These are phyloP conservation scores for Oryzias sinensis DNA, from an alignment of 2,797 vertebrate genomes.

Conservation along the genomic window DNA sequence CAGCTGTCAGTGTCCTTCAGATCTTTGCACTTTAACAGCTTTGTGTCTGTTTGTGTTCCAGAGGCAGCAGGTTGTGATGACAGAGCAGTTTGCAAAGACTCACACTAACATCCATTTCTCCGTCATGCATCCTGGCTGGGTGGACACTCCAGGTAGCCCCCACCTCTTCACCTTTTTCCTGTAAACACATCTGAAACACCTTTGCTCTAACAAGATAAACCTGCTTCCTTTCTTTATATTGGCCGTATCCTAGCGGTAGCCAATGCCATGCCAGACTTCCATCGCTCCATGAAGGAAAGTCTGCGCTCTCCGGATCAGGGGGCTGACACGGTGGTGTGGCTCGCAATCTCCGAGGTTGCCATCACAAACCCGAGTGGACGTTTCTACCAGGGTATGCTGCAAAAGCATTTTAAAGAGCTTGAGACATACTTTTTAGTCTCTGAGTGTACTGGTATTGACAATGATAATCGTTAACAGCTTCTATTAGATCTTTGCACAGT, in stretches of 20 bases:
- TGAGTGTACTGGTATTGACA: too few relatives aligned
- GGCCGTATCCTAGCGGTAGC: constrained; percentile 65
- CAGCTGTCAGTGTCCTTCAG: background rate
- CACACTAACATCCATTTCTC: constrained; percentile 80
- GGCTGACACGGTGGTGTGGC: constrained; percentile 79
- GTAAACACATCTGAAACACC: too few relatives aligned
- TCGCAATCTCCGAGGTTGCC: constrained; percentile 73
- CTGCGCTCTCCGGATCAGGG: constrained; percentile 80
- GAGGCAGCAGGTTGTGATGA: constrained; percentile 84
- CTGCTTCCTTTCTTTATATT: background rate
- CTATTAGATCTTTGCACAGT: too few relatives aligned
- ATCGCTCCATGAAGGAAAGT: constrained; percentile 79
- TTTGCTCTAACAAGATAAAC: too few relatives aligned
- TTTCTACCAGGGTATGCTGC: constrained; percentile 76
- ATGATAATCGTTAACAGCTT: too few relatives aligned
- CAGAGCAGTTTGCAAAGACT: constrained; percentile 78
- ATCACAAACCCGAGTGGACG: constrained; percentile 66
- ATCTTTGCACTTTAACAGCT: constrained; percentile 16
- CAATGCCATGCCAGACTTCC: constrained; percentile 81
- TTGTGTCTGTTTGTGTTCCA: constrained; percentile 57
- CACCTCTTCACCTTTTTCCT: too few relatives aligned
- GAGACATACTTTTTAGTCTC: too few relatives aligned
- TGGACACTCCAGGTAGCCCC: constrained; percentile 77
- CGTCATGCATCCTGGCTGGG: constrained; percentile 84
- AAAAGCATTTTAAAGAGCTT: background rate